These are phyloP conservation scores for Marronus borbonicus DNA, from an alignment of 2,888 invertebrate genomes.

Conservation along the genomic window DNA sequence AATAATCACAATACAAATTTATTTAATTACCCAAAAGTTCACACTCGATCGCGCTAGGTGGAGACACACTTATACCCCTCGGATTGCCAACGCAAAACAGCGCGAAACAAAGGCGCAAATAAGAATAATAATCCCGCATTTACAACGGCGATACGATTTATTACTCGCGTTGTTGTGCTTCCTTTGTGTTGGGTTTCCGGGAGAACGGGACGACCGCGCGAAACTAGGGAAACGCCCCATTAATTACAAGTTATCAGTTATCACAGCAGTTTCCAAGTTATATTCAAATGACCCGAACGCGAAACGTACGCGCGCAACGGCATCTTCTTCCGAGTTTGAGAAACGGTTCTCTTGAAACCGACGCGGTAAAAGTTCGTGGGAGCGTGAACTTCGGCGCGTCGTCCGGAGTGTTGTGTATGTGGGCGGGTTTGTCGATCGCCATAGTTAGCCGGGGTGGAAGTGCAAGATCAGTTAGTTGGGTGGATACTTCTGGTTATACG, in stretches of 20 bases:
- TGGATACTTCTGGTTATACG: not conserved
- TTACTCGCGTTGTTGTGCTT: constrained; percentile 24
- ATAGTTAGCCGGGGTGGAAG: not conserved
- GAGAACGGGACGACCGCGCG: constrained; percentile 24
- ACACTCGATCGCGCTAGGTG: no score
- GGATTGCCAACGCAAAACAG: not conserved
- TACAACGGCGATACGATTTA: constrained; percentile 27
- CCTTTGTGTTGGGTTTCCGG: constrained; percentile 35
- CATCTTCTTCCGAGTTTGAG: constrained; percentile 35
- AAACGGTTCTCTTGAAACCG: constrained; percentile 5
- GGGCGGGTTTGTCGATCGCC: not conserved
- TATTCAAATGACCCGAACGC: constrained; percentile 51
- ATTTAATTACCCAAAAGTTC: no score
- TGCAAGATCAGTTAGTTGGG: constrained; percentile 12
- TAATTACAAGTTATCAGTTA: constrained; percentile 57
- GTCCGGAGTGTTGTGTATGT: constrained; percentile 18
- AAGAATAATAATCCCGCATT: constrained; percentile 18
- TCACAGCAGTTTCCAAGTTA: constrained; percentile 53
- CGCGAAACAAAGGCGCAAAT: constrained; percentile 25
- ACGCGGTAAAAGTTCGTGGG: constrained; percentile 10
- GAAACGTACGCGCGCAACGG: constrained; percentile 36
- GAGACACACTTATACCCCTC: no score
- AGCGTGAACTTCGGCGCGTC: constrained; percentile 7
- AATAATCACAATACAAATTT: no score
- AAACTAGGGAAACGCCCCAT: constrained; percentile 48